Conservation (phyloP, 2,888 invertebrate species). For the Cosmia trapezina region DNA sequence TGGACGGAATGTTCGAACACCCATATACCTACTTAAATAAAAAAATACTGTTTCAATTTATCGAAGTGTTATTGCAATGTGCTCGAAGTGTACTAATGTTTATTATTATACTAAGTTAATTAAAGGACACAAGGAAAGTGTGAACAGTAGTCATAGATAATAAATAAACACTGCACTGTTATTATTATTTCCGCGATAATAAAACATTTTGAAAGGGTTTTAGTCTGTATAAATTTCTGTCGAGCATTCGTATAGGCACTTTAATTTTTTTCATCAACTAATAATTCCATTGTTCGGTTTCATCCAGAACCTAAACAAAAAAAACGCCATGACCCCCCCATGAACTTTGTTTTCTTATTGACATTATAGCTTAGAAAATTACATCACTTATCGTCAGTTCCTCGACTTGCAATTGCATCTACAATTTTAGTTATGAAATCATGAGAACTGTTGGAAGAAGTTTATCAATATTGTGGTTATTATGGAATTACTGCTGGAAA, state of each 20-base stretch:
- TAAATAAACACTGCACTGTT: slow-evolving; percentile 19
- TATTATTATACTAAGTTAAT: slow-evolving; percentile 47
- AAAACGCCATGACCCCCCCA: neutral
- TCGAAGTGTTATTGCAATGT: slow-evolving; percentile 21
- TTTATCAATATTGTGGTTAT: neutral
- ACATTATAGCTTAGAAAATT: slow-evolving; percentile 18
- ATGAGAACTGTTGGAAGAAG: slow-evolving; percentile 20
- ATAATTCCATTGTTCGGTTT: slow-evolving; percentile 20
- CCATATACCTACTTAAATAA: slow-evolving; percentile 21
- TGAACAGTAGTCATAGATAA: slow-evolving; percentile 34
- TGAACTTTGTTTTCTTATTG: slow-evolving; percentile 1
- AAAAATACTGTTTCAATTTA: slow-evolving; percentile 40
- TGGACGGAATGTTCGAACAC: slow-evolving; percentile 35
- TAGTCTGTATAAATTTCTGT: slow-evolving; percentile 17
- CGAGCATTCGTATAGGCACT: neutral
- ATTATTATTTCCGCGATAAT: slow-evolving; percentile 40
- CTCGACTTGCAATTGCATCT: slow-evolving; percentile 19
- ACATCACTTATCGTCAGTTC: slow-evolving; percentile 14
- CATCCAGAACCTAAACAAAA: slow-evolving; percentile 1
- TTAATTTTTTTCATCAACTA: slow-evolving; percentile 2
- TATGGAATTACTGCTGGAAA: neutral
- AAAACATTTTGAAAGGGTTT: slow-evolving; percentile 24
- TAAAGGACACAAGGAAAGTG: slow-evolving; percentile 53
- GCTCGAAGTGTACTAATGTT: slow-evolving; percentile 1
- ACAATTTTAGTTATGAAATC: slow-evolving; percentile 3